Base-by-base conservation (phyloP, 2,797 vertebrate genomes). In the Bovichtus variegatus region DNA sequence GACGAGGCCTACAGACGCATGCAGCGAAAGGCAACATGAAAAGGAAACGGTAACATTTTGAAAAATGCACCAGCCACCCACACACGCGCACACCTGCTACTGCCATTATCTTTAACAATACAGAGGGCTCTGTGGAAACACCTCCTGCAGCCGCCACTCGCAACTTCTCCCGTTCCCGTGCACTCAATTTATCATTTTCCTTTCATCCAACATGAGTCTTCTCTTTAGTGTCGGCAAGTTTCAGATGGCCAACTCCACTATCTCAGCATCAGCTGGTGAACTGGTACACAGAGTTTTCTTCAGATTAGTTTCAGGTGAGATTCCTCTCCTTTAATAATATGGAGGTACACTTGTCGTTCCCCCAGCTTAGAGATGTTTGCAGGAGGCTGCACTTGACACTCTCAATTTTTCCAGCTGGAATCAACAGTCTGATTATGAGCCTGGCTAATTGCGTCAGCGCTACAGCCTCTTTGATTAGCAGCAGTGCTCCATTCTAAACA, bases 31-130 rank as follows among this genome's bases (percentile, higher is more conserved):
- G 67, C 69, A 53, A 55, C 54, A 50, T 75, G 62, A 67, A 83
- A 82, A 66, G 40, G 70, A 71, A 82, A 62, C 36, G 40, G 71
- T 31, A 31, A 57, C 29, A 55, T 36, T 81, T 70, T 84, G 75
- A 87, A 66, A 77, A 84, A 87, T 71, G 71, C 55, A 70, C 43
- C 53, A 67, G 38, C 59, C 69, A 36, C 71, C 70, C 54, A 60
- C 67, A 57, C 64, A 40, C 54, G 36, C 13, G 61, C 66, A 49
- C 58, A n/a, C 31, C 76, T 21, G 16, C 71, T 59, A 1, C 63
- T 65, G 77, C 69, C 84, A 86, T 90, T 89, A 86, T 77, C 79
- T 87, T 75, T 54, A 70, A 83, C 77, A 83, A 71, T 69, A 73
- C 82, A 83, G 68, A 54, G 43, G 29, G 44, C 16, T 65, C 60